Percentiles rank a stretch among this genome's conserved stretches.
phyloP scores from a whole-genome alignment of 2,113 vertebrate genomes.

The Ellobius talpinus region DNA sequence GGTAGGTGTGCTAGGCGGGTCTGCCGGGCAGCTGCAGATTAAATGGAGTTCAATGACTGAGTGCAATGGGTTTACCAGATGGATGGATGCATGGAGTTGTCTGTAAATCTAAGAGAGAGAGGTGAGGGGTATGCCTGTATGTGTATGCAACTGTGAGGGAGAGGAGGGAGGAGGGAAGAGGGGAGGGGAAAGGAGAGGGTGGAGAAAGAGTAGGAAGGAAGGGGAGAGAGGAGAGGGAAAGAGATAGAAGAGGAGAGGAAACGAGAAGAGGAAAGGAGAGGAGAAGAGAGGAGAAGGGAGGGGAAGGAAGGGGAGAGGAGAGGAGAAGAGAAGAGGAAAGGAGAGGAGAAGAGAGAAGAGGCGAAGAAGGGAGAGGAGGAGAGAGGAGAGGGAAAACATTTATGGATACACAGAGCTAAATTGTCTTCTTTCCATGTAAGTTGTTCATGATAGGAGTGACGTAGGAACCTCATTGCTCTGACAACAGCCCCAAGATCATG shows the following conservation, averaged over 20 bases:
- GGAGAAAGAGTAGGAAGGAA: background rate
- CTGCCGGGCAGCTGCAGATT: background rate
- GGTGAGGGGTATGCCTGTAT: fast-evolving
- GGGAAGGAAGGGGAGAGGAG: background rate
- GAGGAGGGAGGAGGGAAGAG: background rate
- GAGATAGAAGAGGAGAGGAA: background rate
- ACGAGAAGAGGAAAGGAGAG: background rate
- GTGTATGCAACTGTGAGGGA: fast-evolving
- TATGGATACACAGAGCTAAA: background rate
- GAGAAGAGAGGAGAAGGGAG: background rate
- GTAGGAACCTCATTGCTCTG: background rate
- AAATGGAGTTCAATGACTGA: background rate
- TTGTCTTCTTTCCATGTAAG: background rate
- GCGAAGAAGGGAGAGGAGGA: background rate
- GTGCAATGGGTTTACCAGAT: background rate
- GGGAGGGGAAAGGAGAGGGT: background rate
- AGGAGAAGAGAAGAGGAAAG: background rate
- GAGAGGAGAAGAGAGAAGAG: too few relatives aligned
- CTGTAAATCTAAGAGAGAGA: background rate
- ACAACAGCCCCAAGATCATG: background rate
- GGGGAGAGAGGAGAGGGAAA: background rate
- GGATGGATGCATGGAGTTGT: too few relatives aligned
- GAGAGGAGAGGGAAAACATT: background rate
- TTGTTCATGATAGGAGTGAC: background rate
- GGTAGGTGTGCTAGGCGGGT: background rate